A percentile compares a stretch with the other conserved stretches of the same genome.
These are phyloP conservation scores for Troides aeacus DNA, from an alignment of 2,888 invertebrate species.

Conservation along the genomic window DNA sequence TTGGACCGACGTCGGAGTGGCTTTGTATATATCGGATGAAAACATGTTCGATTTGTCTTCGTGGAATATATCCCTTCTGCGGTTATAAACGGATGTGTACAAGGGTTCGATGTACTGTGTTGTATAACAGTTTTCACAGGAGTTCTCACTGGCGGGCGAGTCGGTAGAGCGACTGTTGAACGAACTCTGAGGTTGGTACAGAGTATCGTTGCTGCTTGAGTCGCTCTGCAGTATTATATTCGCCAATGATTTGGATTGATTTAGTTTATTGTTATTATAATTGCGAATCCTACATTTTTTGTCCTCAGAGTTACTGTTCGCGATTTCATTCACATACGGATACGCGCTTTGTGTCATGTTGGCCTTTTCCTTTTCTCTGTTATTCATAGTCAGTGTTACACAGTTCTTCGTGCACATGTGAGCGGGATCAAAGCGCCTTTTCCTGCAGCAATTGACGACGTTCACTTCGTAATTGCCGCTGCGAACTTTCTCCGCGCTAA, in stretches of 20 bases:
- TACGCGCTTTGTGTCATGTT: constrained; percentile 66
- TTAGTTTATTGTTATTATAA: constrained; percentile 68
- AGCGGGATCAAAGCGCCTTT: constrained; percentile 70
- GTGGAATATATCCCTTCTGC: constrained; percentile 68
- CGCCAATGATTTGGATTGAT: constrained; percentile 74
- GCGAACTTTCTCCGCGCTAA: constrained; percentile 54
- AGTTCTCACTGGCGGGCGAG: constrained; percentile 73
- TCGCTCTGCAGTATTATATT: constrained; percentile 73
- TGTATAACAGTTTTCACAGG: constrained; percentile 69
- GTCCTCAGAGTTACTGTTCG: constrained; percentile 55
- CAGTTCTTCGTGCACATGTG: constrained; percentile 72
- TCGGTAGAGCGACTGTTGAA: constrained; percentile 70
- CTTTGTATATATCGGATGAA: constrained; percentile 72
- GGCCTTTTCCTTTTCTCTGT: constrained; percentile 52
- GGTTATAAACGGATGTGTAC: constrained; percentile 71
- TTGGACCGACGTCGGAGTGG: constrained; percentile 73
- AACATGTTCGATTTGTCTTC: constrained; percentile 68
- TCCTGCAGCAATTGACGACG: constrained; percentile 61
- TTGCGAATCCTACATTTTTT: constrained; percentile 65
- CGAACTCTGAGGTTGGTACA: constrained; percentile 71
- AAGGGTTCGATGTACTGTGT: constrained; percentile 73
- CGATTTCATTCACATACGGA: constrained; percentile 62
- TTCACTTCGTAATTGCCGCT: constrained; percentile 66
- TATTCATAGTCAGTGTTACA: constrained; percentile 47
- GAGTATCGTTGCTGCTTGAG: constrained; percentile 72